Percentiles rank a stretch among this genome's conserved stretches.
phyloP scores from a whole-genome alignment of 2,888 invertebrate genomes.

The Perdita meconis region DNA sequence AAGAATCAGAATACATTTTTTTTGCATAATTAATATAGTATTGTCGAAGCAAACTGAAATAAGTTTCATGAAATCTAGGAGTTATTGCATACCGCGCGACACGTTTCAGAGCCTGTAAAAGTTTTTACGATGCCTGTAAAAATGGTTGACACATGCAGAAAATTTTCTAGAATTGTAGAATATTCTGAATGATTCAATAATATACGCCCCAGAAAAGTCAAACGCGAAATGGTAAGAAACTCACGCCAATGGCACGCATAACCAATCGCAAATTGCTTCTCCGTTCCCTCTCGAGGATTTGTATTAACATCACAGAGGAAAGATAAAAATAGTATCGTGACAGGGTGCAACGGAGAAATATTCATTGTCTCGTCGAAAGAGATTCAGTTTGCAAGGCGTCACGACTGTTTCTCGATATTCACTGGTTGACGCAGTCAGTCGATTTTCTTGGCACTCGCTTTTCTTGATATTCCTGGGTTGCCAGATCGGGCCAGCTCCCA shows the following conservation, averaged over 20 bases:
- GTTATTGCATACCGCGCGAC: too few relatives aligned
- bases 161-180: too few relatives aligned
- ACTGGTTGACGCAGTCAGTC: slow-evolving; percentile 9
- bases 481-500: background rate
- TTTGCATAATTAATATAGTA: too few relatives aligned
- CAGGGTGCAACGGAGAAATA: background rate
- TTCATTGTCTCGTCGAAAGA: background rate
- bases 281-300: background rate
- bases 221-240: background rate
- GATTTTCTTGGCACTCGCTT: slow-evolving; percentile 9
- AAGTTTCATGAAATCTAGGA: too few relatives aligned
- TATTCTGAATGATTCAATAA: background rate
- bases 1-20: too few relatives aligned
- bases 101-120: too few relatives aligned
- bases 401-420: background rate
- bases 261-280: background rate
- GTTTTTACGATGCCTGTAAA: too few relatives aligned
- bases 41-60: too few relatives aligned
- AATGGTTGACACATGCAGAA: too few relatives aligned
- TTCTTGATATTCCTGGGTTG: background rate
- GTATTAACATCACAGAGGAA: background rate
- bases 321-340: background rate
- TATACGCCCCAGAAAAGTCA: background rate
- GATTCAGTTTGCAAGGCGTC: background rate
- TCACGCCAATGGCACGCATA: background rate